phyloP scores from a whole-genome alignment of 2,888 invertebrate genomes.

The Didymodactylos carnosus region DNA sequence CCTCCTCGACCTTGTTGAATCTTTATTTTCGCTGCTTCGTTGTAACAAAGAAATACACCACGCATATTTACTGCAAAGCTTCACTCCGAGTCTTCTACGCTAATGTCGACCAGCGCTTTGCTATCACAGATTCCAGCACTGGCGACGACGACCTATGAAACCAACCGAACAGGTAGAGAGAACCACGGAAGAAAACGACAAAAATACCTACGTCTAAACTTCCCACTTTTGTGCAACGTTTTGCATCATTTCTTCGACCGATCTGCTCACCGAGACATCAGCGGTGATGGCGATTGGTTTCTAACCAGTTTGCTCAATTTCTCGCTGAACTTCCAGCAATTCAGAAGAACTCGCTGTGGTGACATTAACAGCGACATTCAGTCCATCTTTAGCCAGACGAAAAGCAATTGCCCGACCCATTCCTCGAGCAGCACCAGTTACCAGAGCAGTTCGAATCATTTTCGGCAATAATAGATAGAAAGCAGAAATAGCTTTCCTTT shows the following conservation, averaged over 20 bases:
- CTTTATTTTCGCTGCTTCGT: background rate
- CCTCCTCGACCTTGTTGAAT: background rate
- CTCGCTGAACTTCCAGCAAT: background rate
- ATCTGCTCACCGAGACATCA: background rate
- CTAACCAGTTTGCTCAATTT: background rate
- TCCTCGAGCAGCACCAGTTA: background rate
- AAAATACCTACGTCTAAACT: background rate
- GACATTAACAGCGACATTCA: background rate
- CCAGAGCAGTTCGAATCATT: background rate
- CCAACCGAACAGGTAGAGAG: background rate
- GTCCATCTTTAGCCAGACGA: background rate
- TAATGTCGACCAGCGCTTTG: background rate
- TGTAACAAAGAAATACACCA: background rate
- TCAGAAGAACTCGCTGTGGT: background rate
- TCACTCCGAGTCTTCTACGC: background rate
- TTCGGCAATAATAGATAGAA: too few species aligned
- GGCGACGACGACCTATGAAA: background rate
- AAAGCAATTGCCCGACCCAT: background rate
- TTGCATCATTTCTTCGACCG: background rate
- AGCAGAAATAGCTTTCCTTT: too few species aligned
- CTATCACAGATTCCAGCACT: background rate
- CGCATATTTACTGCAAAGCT: background rate
- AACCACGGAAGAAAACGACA: too few species aligned
- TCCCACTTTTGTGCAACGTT: background rate
- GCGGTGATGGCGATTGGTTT: background rate